Percentiles rank a stretch among this genome's conserved stretches.
These are phyloP conservation scores for Steatocranus sp. DNA, from an alignment of 2,797 vertebrate genomes.

Conservation along the genomic window DNA sequence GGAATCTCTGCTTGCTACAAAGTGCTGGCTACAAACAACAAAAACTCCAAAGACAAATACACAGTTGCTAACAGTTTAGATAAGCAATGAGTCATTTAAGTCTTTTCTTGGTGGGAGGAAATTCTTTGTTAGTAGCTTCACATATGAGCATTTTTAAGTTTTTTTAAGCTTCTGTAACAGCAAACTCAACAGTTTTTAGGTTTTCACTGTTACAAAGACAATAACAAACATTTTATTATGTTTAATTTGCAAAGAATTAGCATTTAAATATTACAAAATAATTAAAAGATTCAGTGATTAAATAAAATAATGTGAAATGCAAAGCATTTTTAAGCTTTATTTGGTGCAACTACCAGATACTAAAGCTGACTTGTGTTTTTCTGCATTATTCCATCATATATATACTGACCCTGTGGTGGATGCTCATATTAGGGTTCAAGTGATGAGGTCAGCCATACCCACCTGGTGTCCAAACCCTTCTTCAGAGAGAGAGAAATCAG, in stretches of 20 bases:
- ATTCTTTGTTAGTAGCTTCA: not conserved
- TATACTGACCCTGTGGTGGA: not conserved
- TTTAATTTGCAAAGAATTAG: not conserved
- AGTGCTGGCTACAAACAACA: not conserved
- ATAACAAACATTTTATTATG: not conserved
- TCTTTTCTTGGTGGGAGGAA: not conserved
- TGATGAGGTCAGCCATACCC: not conserved
- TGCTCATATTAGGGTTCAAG: not conserved
- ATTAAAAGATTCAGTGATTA: not conserved
- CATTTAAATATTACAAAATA: not conserved
- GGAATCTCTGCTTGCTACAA: not conserved
- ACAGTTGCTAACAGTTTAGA: not conserved
- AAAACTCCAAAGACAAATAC: accelerated
- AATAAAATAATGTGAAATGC: not conserved
- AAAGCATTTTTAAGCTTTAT: not conserved
- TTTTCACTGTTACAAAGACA: accelerated
- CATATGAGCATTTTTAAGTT: accelerated
- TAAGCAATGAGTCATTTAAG: not conserved
- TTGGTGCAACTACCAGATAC: not conserved
- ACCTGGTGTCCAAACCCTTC: not conserved
- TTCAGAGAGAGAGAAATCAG: not conserved
- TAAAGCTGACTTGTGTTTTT: not conserved
- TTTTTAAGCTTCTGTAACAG: not conserved
- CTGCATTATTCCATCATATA: not conserved
- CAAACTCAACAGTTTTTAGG: accelerated